Evolutionary conservation across 2,888 invertebrate genomes (phyloP), one percentile per base, ranked within the genome.

Genomic region (Thymelicus acteon): DNA sequence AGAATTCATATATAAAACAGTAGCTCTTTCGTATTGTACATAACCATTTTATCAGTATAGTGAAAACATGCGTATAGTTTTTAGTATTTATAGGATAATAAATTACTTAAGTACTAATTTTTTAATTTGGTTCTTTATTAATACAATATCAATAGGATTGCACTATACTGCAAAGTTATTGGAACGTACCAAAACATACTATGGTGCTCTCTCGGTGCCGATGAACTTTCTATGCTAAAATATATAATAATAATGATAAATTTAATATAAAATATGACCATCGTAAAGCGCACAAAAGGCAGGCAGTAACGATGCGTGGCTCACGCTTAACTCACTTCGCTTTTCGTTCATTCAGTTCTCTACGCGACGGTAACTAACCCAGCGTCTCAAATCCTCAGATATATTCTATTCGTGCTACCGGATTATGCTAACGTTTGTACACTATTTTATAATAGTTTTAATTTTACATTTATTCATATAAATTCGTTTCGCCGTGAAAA

Each of bases 61-160:
- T 94, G 93, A 93, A 94, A 94, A 94, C 94, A 94, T 94, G 94
- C 94, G 91, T 94, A 94, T 93, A 94, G 93, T 92, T 92, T 92
- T 83, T 82, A 85, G 89, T 85, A 87, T 89, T 92, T 93, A 92
- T 92, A 93, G 93, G 94, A 93, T 93, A 94, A 93, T 94, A 93
- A 94, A 94, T 94, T 94, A 94, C 93, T 93, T 93, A 93, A 90
- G 90, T 89, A 86, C 94, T 94, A 94, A 91, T 86, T 91, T 89
- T 71, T 90, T 92, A 92, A 89, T 93, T 94, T 94, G 94, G 94
- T 94, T 94, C 94, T 94, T 94, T 93, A 93, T 93, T 92, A 92
- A 92, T 93, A 93, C 93, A 93, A 93, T 93, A 93, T 93, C 91
- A 90, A 89, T 92, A 92, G 92, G 93, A 93, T 93, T 89, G 90